Conservation (phyloP, 1,140 invertebrate species). For the Holcopasites calliopsidis region DNA sequence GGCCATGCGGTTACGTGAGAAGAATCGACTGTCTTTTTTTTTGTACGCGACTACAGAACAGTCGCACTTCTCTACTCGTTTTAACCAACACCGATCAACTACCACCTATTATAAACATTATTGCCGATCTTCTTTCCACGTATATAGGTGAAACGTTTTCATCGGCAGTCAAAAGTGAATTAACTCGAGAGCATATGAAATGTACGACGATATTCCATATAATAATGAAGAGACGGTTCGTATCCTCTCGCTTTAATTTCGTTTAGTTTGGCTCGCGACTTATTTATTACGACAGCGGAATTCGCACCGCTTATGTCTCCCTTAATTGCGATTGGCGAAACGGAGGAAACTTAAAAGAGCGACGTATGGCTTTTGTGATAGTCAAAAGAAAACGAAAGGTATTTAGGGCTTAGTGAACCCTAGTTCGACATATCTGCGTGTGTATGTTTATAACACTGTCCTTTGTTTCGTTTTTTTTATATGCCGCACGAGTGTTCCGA, state of each 20-base stretch:
- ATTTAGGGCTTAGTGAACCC: neutral
- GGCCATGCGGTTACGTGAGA: conserved; percentile 11
- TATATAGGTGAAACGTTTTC: conserved; percentile 25
- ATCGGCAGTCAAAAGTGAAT: conserved; percentile 51
- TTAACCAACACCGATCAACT: conserved; percentile 45
- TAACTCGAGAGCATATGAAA: conserved; percentile 53
- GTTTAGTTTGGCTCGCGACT: conserved; percentile 34
- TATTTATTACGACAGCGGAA: conserved; percentile 33
- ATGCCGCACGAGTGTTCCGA: conserved; percentile 15
- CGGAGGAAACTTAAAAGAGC: conserved; percentile 42
- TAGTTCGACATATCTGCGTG: neutral
- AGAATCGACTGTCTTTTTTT: conserved; percentile 36
- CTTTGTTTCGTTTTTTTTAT: conserved; percentile 23
- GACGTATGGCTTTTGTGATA: conserved; percentile 22
- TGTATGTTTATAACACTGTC: conserved; percentile 37
- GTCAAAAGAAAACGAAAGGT: conserved; percentile 22
- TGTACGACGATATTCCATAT: conserved; percentile 10
- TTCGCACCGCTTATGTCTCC: conserved; percentile 39
- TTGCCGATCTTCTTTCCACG: conserved; percentile 44
- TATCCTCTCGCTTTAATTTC: conserved; percentile 44
- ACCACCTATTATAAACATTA: conserved; percentile 50
- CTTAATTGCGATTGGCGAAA: conserved; percentile 41
- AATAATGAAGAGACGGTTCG: conserved; percentile 23
- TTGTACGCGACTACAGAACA: conserved; percentile 49
- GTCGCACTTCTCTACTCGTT: conserved; percentile 44